Base-by-base conservation (phyloP, 1,140 invertebrate genomes). In the Aphaenogaster rudis region DNA sequence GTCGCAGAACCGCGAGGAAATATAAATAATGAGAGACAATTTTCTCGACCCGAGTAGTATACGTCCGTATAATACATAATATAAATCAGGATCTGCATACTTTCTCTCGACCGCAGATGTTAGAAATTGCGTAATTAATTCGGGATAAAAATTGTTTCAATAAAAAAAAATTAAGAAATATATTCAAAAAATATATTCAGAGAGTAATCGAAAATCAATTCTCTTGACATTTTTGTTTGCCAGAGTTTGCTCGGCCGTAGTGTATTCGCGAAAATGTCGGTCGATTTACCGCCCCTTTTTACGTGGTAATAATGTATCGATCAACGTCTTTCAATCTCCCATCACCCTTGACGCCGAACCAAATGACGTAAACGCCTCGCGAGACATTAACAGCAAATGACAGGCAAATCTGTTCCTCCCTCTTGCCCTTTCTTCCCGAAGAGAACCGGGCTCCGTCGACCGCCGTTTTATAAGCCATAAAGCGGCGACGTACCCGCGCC, bases 391-490 rank as follows among this genome's bases (percentile, higher is more conserved):
- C 57, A 67, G 69, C 69, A 84, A 84, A 76, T 76, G 80, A 84
- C 54, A 39, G 42, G 54, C 69, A 74, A 84, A 84, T 84, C 80
- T 84, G 54, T 74, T 80, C 42, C 42, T 33, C n/a, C 61, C 59
- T 17, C 77, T 21, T 71, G 17, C 45, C 42, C 15, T 33, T 74
- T 28, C n/a, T 8, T 39, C 5, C 54, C 13, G 48, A 45, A 13
- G 42, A 33, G 42, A 33, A 54, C 15, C n/a, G 17, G 50, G 8
- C 21, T 63, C 15, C 59, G 28, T 74, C 52, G 42, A 61, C n/a
- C 54, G 69, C 0, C 28, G 69, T 33, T 84, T 84, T 67, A 67
- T 86, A 79, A 77, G 74, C 50, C 74, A 64, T 86, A 86, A 86
- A 86, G 63, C 74, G 39, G 11, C 28, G 69, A 64, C 54, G 52